Percentiles rank a stretch among this genome's conserved stretches.
Conservation (phyloP, 2,797 vertebrate species). For the Scyliorhinus canicula region DNA sequence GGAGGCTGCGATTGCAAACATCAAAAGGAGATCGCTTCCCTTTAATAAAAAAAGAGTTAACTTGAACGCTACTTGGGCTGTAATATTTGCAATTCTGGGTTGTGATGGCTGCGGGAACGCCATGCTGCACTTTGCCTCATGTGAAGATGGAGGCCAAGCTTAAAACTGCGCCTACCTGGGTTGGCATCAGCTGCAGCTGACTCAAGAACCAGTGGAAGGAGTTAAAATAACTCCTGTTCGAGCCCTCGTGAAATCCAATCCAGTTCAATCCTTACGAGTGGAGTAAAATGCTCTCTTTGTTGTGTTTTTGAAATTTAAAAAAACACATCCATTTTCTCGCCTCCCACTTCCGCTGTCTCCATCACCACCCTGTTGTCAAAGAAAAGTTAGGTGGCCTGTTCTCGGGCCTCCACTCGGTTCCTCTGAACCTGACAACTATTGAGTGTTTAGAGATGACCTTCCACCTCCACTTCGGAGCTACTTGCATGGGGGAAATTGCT, state of each 20-base stretch:
- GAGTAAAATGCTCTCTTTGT: not conserved
- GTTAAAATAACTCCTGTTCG: not conserved
- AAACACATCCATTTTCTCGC: not conserved
- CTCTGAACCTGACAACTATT: not conserved
- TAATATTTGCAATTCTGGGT: too few species aligned
- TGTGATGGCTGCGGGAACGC: too few species aligned
- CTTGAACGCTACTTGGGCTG: too few species aligned
- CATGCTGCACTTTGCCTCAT: too few species aligned
- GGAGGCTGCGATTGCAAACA: too few species aligned
- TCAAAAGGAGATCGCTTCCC: too few species aligned
- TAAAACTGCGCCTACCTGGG: too few species aligned
- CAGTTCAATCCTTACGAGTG: not conserved
- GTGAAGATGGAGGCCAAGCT: too few species aligned
- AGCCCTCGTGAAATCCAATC: not conserved
- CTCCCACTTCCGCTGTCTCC: not conserved
- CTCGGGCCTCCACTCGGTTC: not conserved
- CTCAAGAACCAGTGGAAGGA: not conserved
- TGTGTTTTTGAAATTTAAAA: not conserved
- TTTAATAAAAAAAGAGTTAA: too few species aligned
- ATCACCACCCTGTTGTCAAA: not conserved
- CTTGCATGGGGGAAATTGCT: not conserved
- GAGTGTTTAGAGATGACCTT: not conserved
- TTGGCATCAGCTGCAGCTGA: too few species aligned
- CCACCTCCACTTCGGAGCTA: not conserved
- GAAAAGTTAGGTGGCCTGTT: not conserved